Conservation (phyloP, 2,888 invertebrate genomes). For the Plebejus argus region DNA sequence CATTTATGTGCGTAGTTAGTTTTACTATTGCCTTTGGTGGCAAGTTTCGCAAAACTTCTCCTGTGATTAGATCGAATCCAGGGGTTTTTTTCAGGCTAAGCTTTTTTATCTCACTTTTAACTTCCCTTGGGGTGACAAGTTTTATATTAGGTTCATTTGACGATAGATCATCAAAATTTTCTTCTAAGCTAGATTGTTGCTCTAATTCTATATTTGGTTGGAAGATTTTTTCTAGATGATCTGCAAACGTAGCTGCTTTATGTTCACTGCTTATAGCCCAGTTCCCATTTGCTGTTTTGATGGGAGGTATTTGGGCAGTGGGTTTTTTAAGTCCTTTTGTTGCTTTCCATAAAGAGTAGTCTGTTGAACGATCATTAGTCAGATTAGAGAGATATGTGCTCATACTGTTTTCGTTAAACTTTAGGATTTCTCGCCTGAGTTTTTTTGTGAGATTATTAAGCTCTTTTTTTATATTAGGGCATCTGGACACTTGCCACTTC, state of each 20-base stretch:
- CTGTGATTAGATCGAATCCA: neutral
- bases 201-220: neutral
- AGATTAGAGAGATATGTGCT: neutral
- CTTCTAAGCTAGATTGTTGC: neutral
- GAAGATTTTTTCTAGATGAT: neutral
- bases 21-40: neutral
- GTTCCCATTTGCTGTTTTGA: neutral
- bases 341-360: too few species aligned
- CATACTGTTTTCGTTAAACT: neutral
- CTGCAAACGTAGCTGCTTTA: neutral
- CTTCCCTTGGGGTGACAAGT: neutral
- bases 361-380: neutral
- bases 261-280: neutral
- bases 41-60: neutral
- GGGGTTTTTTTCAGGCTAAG: too few species aligned
- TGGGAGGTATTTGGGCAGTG: constrained; percentile 1
- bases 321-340: neutral
- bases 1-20: neutral
- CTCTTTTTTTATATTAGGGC: neutral
- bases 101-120: neutral
- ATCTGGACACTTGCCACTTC: neutral
- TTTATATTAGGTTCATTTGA: neutral
- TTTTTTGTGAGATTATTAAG: neutral
- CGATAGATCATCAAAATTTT: neutral
- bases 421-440: neutral